A percentile compares a stretch with the other conserved stretches of the same genome.
Evolutionary conservation across 2,797 vertebrate genomes (phyloP).

Genomic region (Gallinago solitaria): DNA sequence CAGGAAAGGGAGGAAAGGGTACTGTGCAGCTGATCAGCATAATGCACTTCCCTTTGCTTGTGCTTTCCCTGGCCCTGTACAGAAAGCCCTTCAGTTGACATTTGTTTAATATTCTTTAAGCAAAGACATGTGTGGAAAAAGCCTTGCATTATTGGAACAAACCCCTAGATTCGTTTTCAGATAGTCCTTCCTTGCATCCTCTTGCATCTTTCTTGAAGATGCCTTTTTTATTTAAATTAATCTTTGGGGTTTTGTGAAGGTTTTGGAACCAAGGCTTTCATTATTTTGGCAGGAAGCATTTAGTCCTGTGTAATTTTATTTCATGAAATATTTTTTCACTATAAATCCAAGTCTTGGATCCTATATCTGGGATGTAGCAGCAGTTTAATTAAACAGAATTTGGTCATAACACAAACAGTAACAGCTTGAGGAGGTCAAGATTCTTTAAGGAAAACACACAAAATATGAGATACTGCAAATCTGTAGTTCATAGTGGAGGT

Average conservation of each 20-base stretch:
- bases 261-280: not conserved
- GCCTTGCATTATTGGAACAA: not conserved
- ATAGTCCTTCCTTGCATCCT: not conserved
- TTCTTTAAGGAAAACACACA: not conserved
- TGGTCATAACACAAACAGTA: not conserved
- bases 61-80: not conserved
- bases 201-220: not conserved
- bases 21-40: slow-evolving; percentile 32
- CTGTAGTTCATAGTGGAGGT: not conserved
- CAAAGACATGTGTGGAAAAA: not conserved
- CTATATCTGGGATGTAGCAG: not conserved
- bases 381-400: not conserved
- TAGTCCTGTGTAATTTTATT: not conserved
- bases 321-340: not conserved
- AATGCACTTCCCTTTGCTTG: slow-evolving; percentile 25
- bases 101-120: not conserved
- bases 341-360: not conserved
- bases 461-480: fast-evolving
- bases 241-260: not conserved
- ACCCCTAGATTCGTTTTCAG: not conserved
- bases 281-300: not conserved
- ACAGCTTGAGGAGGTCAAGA: fast-evolving
- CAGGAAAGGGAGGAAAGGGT: not conserved
- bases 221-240: not conserved
- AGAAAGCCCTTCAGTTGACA: not conserved